Percentiles rank a stretch among this genome's conserved stretches.
phyloP scores from a whole-genome alignment of 2,797 vertebrate genomes.

The Sebastes umbrosus region DNA sequence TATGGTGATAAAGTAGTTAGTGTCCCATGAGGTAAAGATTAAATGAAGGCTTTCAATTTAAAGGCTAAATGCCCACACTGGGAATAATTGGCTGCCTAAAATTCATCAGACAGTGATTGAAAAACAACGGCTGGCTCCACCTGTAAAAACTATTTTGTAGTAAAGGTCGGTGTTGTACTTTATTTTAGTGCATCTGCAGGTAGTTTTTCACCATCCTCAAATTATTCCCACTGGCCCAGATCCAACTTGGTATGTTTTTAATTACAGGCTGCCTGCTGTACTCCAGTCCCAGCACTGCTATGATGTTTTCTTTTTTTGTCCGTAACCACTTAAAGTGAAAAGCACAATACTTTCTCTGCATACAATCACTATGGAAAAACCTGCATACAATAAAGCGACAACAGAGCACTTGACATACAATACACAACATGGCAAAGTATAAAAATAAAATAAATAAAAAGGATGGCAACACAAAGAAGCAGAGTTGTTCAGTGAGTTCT shows the following conservation, averaged over 20 bases:
- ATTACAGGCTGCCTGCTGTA: conserved; percentile 65
- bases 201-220: conserved; percentile 43
- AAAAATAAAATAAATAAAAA: background rate
- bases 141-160: conserved; percentile 24
- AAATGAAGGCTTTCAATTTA: conserved; percentile 35
- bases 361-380: conserved; percentile 6
- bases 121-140: conserved; percentile 25
- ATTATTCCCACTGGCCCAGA: conserved; percentile 51
- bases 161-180: conserved; percentile 23
- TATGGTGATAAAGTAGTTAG: conserved; percentile 8
- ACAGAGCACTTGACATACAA: conserved; percentile 9
- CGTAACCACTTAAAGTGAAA: conserved; percentile 16
- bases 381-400: background rate
- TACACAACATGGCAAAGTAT: conserved; percentile 1
- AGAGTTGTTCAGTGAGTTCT: conserved; percentile 8
- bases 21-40: conserved; percentile 9
- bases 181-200: conserved; percentile 33
- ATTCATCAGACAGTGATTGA: conserved; percentile 19
- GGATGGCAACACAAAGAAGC: conserved; percentile 18
- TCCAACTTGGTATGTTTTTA: conserved; percentile 58
- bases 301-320: conserved; percentile 15
- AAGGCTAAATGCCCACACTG: background rate
- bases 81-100: conserved; percentile 5
- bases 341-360: background rate
- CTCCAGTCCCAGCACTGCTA: conserved; percentile 27